Evolutionary conservation across 2,113 vertebrate genomes (phyloP).

Genomic region (Paedocypris sp.): DNA sequence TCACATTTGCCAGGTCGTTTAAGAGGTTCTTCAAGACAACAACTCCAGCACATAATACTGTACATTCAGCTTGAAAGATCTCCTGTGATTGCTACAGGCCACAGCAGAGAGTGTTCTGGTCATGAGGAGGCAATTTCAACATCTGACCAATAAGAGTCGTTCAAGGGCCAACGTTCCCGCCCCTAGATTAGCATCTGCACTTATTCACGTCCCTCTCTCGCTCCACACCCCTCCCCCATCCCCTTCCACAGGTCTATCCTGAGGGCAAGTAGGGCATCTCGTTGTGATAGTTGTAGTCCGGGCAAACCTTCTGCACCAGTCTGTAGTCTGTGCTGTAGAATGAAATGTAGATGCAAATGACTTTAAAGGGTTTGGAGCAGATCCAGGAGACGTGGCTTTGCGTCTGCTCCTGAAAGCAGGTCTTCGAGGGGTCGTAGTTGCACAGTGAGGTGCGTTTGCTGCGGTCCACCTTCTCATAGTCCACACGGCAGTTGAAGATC

Average conservation of each 20-base stretch:
- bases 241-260: constrained; percentile 56
- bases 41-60: constrained; percentile 25
- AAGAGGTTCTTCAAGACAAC: constrained; percentile 30
- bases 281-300: constrained; percentile 89
- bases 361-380: constrained; percentile 92
- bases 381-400: constrained; percentile 91
- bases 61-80: constrained; percentile 33
- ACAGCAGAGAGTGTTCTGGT: constrained; percentile 17
- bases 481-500: constrained; percentile 94
- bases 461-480: constrained; percentile 89
- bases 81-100: constrained; percentile 29
- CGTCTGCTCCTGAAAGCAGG: constrained; percentile 90
- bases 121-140: constrained; percentile 11
- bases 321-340: constrained; percentile 97
- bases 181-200: neutral
- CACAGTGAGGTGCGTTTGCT: constrained; percentile 87
- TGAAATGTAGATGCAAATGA: constrained; percentile 93
- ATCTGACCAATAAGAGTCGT: no score
- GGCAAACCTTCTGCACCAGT: constrained; percentile 94
- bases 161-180: no score
- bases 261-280: constrained; percentile 87
- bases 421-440: constrained; percentile 88
- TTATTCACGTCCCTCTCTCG: constrained; percentile 29
- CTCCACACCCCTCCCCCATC: constrained; percentile 28
- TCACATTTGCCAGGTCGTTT: constrained; percentile 32